Percentiles rank a stretch among this genome's conserved stretches.
phyloP scores from a whole-genome alignment of 2,888 invertebrate genomes.

The Lasioglossum figueresi region DNA sequence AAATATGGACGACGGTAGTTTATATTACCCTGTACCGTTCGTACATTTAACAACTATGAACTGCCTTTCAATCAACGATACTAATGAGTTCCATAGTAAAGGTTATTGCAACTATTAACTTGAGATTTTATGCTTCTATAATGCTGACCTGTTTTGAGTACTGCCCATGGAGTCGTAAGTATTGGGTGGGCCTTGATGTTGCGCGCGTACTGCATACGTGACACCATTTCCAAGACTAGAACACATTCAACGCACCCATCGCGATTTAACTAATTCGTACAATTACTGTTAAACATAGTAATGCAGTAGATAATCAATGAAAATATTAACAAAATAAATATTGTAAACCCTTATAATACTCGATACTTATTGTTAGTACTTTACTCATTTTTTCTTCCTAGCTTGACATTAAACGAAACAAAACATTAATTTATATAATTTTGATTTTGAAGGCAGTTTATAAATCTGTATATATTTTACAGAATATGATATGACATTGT shows the following conservation, averaged over 20 bases:
- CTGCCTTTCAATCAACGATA: constrained; percentile 47
- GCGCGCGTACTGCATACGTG: constrained; percentile 92
- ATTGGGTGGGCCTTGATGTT: constrained; percentile 88
- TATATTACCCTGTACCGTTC: constrained; percentile 4
- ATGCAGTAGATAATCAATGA: constrained; percentile 19
- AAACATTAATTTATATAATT: constrained; percentile 1
- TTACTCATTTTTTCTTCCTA: not conserved
- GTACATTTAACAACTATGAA: constrained; percentile 26
- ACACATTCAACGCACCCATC: constrained; percentile 81
- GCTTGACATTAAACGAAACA: not conserved
- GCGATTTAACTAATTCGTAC: constrained; percentile 70
- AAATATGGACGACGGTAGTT: constrained; percentile 21
- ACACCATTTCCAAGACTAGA: constrained; percentile 96
- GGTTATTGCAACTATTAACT: constrained; percentile 59
- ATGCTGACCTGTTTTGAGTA: constrained; percentile 92
- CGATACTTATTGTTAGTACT: not conserved
- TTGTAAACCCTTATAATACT: not conserved
- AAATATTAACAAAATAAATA: not conserved
- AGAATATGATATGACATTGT: not conserved
- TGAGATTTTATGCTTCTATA: constrained; percentile 71
- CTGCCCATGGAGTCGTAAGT: constrained; percentile 96
- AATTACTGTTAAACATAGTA: constrained; percentile 35
- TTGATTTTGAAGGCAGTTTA: constrained; percentile 59
- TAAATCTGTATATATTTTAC: constrained; percentile 17
- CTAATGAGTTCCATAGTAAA: constrained; percentile 73